Percentiles rank a stretch among this genome's conserved stretches.
Evolutionary conservation across 92 coral and sea anemone genomes (phyloP).

Genomic region (Phenganax marumi): DNA sequence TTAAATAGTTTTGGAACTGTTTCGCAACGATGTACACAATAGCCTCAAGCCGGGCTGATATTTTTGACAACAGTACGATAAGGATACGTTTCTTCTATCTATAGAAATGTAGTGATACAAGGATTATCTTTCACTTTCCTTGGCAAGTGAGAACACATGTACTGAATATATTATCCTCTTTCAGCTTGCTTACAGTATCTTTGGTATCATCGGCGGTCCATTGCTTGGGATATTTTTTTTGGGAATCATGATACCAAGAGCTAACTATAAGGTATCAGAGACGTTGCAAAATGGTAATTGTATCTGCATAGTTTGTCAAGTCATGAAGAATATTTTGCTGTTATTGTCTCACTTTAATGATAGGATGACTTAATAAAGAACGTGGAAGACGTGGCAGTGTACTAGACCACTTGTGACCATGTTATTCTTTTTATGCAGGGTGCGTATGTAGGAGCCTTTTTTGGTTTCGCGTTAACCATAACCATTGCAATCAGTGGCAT

Average conservation of each 20-base stretch:
- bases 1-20: no score
- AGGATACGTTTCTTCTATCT: not conserved
- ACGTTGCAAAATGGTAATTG: no score
- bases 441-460: constrained; percentile 11
- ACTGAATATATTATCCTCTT: not conserved
- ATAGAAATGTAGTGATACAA: not conserved
- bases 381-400: no score
- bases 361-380: no score
- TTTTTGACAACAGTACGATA: no score
- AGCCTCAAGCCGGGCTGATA: no score
- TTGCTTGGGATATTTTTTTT: constrained; percentile 79
- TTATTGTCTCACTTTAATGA: no score
- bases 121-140: not conserved
- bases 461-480: constrained; percentile 4
- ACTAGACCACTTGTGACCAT: not conserved
- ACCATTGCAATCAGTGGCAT: constrained; percentile 1
- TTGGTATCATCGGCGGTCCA: constrained; percentile 88
- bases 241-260: constrained; percentile 81
- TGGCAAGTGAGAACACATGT: not conserved
- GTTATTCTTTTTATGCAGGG: not conserved
- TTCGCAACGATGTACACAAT: no score
- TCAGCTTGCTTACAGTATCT: constrained; percentile 88
- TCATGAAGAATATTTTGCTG: no score
- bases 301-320: no score
- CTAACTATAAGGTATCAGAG: constrained; percentile 69